Conservation (phyloP, 2,797 vertebrate species). For the Gadopsis bispinosus region DNA sequence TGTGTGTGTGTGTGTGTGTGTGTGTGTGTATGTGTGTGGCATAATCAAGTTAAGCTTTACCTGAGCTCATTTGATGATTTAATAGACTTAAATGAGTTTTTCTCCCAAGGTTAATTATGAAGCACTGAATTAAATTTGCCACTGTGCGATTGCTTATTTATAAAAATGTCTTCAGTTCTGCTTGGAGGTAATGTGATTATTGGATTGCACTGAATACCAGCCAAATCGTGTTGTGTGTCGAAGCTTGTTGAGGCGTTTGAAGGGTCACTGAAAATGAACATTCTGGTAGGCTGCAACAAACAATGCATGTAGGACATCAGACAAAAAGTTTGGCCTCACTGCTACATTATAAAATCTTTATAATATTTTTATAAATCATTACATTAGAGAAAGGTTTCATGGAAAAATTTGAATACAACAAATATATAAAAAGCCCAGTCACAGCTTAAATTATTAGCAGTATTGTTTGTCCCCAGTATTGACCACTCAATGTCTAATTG, state of each 20-base stretch:
- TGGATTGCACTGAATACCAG: constrained; percentile 49
- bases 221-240: constrained; percentile 41
- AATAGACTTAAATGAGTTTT: constrained; percentile 84
- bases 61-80: constrained; percentile 86
- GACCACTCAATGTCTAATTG: not conserved
- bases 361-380: not conserved
- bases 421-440: not conserved
- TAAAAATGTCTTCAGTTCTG: constrained; percentile 69
- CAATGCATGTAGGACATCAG: not conserved
- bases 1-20: too few species aligned
- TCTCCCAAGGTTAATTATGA: constrained; percentile 86
- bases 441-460: not conserved
- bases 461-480: not conserved
- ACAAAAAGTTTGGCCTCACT: not conserved
- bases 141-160: constrained; percentile 83
- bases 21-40: not conserved
- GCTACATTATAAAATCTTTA: not conserved
- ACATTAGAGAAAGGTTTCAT: not conserved
- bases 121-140: constrained; percentile 85
- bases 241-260: constrained; percentile 49
- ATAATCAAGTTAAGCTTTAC: constrained; percentile 86
- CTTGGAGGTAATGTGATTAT: constrained; percentile 69
- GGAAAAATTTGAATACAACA: not conserved
- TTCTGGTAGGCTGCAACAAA: constrained; percentile 1
- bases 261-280: constrained; percentile 53